These are phyloP conservation scores for Cathartes aura DNA, from an alignment of 2,113 vertebrate genomes.

Conservation along the genomic window DNA sequence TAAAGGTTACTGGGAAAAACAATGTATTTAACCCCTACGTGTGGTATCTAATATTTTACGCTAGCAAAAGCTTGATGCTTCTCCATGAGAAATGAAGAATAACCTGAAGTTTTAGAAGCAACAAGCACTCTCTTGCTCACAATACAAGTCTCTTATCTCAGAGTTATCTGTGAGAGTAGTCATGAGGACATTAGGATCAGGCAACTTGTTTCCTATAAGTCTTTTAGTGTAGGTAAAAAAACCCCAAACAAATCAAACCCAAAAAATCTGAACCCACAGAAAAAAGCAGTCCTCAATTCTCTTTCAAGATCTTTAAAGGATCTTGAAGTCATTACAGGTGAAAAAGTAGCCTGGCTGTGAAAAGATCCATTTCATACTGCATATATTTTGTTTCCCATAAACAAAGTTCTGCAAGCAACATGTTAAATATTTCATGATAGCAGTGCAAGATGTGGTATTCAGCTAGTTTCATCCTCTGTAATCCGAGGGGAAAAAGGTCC, in stretches of 20 bases:
- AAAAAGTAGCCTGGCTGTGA: neutral
- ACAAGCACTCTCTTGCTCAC: neutral
- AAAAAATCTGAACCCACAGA: accelerated
- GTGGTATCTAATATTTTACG: neutral
- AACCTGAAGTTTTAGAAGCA: neutral
- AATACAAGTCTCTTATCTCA: neutral
- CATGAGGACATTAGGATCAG: neutral
- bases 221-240: neutral
- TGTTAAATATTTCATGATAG: neutral
- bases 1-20: neutral
- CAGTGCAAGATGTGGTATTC: neutral
- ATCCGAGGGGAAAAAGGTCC: neutral
- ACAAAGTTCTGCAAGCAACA: neutral
- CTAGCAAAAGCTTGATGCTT: neutral
- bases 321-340: neutral
- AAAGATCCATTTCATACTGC: neutral
- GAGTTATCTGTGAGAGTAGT: neutral
- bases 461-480: neutral
- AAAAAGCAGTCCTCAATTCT: neutral
- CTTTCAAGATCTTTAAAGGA: neutral
- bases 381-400: neutral
- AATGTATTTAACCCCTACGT: neutral
- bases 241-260: accelerated
- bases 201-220: neutral
- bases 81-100: neutral